Evolutionary conservation across 1,140 invertebrate species (phyloP).

Genomic region (Micrasema longulum): DNA sequence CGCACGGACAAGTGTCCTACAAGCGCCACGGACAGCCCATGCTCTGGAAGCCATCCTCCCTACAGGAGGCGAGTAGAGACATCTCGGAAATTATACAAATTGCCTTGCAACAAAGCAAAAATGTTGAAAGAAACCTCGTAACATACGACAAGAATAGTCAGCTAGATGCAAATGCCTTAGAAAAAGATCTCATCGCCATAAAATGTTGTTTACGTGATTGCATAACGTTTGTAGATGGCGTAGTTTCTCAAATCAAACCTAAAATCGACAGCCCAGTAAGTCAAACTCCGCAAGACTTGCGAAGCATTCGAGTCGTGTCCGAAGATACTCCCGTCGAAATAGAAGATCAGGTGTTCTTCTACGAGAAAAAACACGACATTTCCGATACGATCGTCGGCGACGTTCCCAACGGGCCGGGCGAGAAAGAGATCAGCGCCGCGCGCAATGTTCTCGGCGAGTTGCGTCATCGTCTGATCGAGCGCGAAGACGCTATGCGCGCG

Average conservation of each 20-base stretch:
- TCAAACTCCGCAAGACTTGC: neutral
- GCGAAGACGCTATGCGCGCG: slow-evolving; percentile 65
- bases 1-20: slow-evolving; percentile 60
- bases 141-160: no score
- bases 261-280: neutral
- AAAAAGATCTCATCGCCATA: slow-evolving; percentile 55
- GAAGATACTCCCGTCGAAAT: slow-evolving; percentile 47
- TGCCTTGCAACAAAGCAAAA: neutral
- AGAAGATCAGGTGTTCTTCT: slow-evolving; percentile 52
- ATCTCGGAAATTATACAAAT: neutral
- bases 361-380: slow-evolving; percentile 47
- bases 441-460: slow-evolving; percentile 54
- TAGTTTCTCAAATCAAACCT: neutral
- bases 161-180: neutral
- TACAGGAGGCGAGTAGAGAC: neutral
- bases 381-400: slow-evolving; percentile 23
- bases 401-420: slow-evolving; percentile 42
- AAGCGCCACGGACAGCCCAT: neutral
- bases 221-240: slow-evolving; percentile 10
- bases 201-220: slow-evolving; percentile 3
- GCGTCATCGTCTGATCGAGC: slow-evolving; percentile 62
- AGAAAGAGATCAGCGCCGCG: slow-evolving; percentile 42
- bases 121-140: neutral
- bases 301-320: slow-evolving; percentile 34
- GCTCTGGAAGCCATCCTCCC: neutral